A percentile compares a stretch with the other conserved stretches of the same genome.
Evolutionary conservation across 2,888 invertebrate species (phyloP).

Genomic region (Lasioglossum lativentre): DNA sequence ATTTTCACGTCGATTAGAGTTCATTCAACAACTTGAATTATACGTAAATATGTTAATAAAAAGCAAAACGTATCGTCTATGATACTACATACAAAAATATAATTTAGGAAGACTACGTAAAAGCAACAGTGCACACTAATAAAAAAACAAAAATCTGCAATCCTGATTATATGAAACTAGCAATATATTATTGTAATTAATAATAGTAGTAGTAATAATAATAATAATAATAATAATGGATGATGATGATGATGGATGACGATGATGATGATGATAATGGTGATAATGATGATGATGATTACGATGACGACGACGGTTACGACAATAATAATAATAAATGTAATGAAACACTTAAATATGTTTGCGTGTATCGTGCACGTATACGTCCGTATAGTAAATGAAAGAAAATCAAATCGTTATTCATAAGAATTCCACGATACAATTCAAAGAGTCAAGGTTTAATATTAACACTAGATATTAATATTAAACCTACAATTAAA

Average conservation of each 20-base stretch:
- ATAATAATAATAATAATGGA: neutral
- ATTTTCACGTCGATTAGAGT: constrained; percentile 42
- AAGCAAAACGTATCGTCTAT: constrained; percentile 41
- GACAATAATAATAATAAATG: constrained; percentile 16
- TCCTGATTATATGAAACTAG: constrained; percentile 36
- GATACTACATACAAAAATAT: constrained; percentile 37
- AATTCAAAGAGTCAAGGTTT: constrained; percentile 35
- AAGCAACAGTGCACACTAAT: constrained; percentile 45
- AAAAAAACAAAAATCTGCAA: constrained; percentile 38
- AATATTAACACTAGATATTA: constrained; percentile 38
- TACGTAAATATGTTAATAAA: constrained; percentile 54
- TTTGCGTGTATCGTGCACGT: neutral
- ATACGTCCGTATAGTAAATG: constrained; percentile 24
- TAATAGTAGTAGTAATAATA: neutral
- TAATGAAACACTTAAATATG: constrained; percentile 14
- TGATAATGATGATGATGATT: neutral
- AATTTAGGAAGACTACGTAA: constrained; percentile 37
- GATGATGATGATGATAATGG: neutral
- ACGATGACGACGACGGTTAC: neutral
- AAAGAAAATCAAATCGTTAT: constrained; percentile 24
- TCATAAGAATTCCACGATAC: constrained; percentile 16
- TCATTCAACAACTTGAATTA: constrained; percentile 55
- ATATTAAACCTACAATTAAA: constrained; percentile 50
- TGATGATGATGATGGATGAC: neutral
- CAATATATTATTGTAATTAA: constrained; percentile 31